A percentile compares a stretch with the other conserved stretches of the same genome.
phyloP scores from a whole-genome alignment of 2,797 vertebrate genomes.

The Bradypodion pumilum region DNA sequence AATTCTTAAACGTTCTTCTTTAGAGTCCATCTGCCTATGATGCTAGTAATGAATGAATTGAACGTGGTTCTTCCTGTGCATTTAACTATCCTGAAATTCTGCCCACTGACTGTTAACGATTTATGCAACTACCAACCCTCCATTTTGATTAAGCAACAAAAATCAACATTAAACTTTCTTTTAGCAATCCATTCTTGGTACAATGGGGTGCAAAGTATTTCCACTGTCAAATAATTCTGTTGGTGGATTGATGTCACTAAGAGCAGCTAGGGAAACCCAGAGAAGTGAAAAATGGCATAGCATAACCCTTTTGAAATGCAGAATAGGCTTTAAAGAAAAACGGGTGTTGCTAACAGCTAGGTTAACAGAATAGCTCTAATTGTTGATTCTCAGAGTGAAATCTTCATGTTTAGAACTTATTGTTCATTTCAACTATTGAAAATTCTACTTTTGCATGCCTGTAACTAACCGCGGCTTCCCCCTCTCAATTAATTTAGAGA shows the following conservation, averaged over 20 bases:
- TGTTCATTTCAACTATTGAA: slow-evolving; percentile 32
- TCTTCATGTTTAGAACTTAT: slow-evolving; percentile 32
- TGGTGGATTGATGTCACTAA: slow-evolving; percentile 9
- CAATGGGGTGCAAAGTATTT: neutral
- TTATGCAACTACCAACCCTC: neutral
- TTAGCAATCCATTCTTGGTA: neutral
- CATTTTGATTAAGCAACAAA: neutral
- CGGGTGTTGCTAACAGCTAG: slow-evolving; percentile 18
- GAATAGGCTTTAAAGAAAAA: slow-evolving; percentile 27
- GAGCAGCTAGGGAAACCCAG: neutral
- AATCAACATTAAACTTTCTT: neutral
- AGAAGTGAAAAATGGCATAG: slow-evolving; percentile 8
- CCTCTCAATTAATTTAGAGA: slow-evolving; percentile 21
- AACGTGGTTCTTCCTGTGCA: neutral
- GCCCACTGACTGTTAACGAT: neutral
- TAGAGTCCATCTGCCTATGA: neutral
- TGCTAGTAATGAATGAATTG: neutral
- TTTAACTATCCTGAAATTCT: neutral
- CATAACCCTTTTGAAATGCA: slow-evolving; percentile 5
- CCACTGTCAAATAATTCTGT: neutral
- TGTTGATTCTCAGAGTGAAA: slow-evolving; percentile 31
- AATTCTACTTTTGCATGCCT: neutral
- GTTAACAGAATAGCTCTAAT: neutral
- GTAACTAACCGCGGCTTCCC: slow-evolving; percentile 7
- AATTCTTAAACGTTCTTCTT: neutral